Conservation (phyloP, 2,113 vertebrate genomes). For the Gavia stellata region DNA sequence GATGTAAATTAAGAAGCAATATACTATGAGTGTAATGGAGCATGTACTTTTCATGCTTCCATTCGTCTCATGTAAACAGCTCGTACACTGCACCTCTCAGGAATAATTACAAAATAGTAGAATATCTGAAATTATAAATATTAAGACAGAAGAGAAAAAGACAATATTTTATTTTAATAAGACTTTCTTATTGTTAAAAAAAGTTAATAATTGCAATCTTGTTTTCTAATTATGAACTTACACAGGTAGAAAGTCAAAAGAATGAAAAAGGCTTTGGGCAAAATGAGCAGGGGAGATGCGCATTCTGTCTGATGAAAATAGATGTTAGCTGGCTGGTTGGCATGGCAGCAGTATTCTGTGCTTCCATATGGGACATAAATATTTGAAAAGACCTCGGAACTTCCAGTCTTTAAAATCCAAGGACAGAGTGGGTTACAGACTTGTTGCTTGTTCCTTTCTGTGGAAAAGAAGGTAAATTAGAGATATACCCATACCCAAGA, state of each 20-base stretch:
- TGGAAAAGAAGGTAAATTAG: not conserved
- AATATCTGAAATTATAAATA: constrained; percentile 28
- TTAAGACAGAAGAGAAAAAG: not conserved
- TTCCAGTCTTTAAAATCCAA: constrained; percentile 4
- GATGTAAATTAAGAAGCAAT: constrained; percentile 74
- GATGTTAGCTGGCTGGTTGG: constrained; percentile 21
- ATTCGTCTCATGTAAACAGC: constrained; percentile 71
- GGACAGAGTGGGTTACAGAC: not conserved
- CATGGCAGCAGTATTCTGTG: constrained; percentile 1
- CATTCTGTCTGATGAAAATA: constrained; percentile 36
- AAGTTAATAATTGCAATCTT: constrained; percentile 21
- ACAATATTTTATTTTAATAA: not conserved
- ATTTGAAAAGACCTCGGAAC: not conserved
- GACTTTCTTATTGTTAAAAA: not conserved
- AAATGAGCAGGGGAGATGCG: not conserved
- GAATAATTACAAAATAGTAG: constrained; percentile 59
- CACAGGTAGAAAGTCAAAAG: constrained; percentile 23
- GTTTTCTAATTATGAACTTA: constrained; percentile 39
- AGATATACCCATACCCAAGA: not conserved
- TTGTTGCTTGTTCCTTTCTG: not conserved
- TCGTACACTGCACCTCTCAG: constrained; percentile 29
- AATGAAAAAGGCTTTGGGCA: constrained; percentile 34
- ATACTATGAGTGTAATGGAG: constrained; percentile 66
- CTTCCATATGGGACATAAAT: not conserved
- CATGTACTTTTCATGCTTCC: constrained; percentile 60